phyloP scores from a whole-genome alignment of 30 jellyfish, hydroid and myxozoan genomes.

The Pseudorhiza aurosa region DNA sequence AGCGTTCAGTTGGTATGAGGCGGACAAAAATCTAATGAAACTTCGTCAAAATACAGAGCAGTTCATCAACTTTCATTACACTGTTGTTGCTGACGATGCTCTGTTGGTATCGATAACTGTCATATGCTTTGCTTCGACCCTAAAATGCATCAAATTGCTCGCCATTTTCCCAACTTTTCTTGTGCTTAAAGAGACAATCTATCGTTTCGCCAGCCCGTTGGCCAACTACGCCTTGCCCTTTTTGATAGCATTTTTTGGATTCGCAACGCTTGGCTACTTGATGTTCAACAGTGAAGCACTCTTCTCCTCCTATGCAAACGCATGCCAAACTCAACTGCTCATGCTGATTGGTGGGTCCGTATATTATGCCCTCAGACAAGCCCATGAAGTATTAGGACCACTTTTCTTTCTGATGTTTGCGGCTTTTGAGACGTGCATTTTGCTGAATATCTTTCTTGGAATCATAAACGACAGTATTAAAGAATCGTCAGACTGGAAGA shows the following conservation, averaged over 20 bases:
- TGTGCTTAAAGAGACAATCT: slow-evolving; percentile 18
- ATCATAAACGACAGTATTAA: slow-evolving; percentile 56
- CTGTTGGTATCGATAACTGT: slow-evolving; percentile 47
- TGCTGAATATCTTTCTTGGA: slow-evolving; percentile 63
- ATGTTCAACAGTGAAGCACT: slow-evolving; percentile 19
- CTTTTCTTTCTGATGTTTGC: slow-evolving; percentile 49
- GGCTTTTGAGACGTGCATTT: slow-evolving; percentile 39
- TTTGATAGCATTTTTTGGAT: slow-evolving; percentile 25
- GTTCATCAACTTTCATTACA: slow-evolving; percentile 70
- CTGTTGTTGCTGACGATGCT: slow-evolving; percentile 74
- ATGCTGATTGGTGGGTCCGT: slow-evolving; percentile 70
- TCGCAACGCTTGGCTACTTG: slow-evolving; percentile 45
- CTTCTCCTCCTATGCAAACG: slow-evolving; percentile 38
- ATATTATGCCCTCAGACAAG: slow-evolving; percentile 18
- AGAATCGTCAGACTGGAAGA: slow-evolving; percentile 39
- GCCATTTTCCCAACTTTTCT: slow-evolving; percentile 37
- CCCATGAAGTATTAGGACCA: slow-evolving; percentile 58
- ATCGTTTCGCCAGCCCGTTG: slow-evolving; percentile 39
- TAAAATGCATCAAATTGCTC: slow-evolving; percentile 48
- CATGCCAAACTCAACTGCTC: slow-evolving; percentile 49
- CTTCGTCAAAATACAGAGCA: slow-evolving; percentile 59
- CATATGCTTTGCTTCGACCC: slow-evolving; percentile 49
- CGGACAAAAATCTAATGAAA: slow-evolving; percentile 31
- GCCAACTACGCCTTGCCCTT: slow-evolving; percentile 40
- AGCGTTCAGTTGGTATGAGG: slow-evolving; percentile 51